Percentiles rank a stretch among this genome's conserved stretches.
These are phyloP conservation scores for Luidia sarsii DNA, from an alignment of 53 echinoderm and acorn worm genomes.

Conservation along the genomic window DNA sequence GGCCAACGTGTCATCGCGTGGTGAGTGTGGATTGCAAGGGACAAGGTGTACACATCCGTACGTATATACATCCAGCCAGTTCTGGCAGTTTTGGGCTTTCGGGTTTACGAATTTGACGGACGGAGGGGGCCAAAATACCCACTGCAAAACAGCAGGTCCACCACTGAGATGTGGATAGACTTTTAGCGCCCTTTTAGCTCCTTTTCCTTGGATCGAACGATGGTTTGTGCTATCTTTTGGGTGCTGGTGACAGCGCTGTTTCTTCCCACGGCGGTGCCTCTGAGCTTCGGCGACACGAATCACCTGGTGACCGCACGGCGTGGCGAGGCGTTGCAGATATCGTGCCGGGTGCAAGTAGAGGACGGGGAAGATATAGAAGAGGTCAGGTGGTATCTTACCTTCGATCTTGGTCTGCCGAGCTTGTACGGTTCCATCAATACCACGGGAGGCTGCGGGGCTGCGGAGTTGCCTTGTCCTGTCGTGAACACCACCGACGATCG, in stretches of 20 bases:
- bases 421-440: background rate
- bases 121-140: no score
- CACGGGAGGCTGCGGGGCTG: background rate
- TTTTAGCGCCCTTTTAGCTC: no score
- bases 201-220: no score
- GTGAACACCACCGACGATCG: background rate
- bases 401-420: background rate
- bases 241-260: background rate
- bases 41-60: no score
- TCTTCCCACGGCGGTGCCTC: no score
- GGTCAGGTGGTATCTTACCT: background rate
- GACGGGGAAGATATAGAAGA: background rate
- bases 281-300: background rate
- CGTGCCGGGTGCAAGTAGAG: background rate
- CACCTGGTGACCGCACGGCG: slow-evolving; percentile 4
- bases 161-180: no score
- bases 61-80: no score
- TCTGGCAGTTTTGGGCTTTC: no score
- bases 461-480: background rate
- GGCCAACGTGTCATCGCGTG: no score
- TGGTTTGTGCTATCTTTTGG: background rate
- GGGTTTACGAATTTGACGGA: no score
- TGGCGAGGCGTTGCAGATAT: slow-evolving; percentile 9
- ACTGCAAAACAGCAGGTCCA: no score
- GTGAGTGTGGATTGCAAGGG: no score